Percentiles rank a stretch among this genome's conserved stretches.
phyloP scores from a whole-genome alignment of 2,113 vertebrate species.

The Brachypodius melanocephalos region DNA sequence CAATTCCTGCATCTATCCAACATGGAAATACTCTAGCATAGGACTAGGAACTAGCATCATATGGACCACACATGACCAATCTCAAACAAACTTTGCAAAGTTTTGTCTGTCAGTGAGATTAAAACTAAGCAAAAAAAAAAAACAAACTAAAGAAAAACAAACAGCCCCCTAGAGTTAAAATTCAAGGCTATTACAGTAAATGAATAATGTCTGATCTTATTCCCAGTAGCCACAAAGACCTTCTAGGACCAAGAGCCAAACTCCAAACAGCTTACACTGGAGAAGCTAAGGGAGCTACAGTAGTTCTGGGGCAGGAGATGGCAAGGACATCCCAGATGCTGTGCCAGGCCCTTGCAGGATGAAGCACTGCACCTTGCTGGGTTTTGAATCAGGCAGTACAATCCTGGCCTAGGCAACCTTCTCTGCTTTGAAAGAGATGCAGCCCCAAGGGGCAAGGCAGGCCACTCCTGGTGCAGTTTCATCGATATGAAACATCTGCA shows the following conservation, averaged over 20 bases:
- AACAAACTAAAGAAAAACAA: background rate
- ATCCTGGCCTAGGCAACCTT: background rate
- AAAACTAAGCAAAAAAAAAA: background rate
- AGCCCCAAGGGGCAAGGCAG: background rate
- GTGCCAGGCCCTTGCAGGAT: background rate
- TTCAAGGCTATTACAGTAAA: background rate
- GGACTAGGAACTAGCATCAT: background rate
- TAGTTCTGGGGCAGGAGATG: background rate
- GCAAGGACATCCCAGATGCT: background rate
- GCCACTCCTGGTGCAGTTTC: background rate
- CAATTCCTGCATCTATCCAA: background rate
- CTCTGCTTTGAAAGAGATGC: background rate
- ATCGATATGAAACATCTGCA: background rate
- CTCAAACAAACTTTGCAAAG: background rate
- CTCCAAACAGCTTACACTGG: background rate
- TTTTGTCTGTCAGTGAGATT: background rate
- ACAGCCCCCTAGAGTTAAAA: background rate
- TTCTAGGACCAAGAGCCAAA: background rate
- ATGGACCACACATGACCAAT: background rate
- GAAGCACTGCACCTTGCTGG: fast-evolving
- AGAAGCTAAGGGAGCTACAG: background rate
- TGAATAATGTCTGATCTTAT: background rate
- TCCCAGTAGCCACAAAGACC: background rate
- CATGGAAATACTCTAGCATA: background rate
- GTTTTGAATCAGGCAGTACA: background rate